phyloP scores from a whole-genome alignment of 2,113 vertebrate species.

The Mungos mungo region DNA sequence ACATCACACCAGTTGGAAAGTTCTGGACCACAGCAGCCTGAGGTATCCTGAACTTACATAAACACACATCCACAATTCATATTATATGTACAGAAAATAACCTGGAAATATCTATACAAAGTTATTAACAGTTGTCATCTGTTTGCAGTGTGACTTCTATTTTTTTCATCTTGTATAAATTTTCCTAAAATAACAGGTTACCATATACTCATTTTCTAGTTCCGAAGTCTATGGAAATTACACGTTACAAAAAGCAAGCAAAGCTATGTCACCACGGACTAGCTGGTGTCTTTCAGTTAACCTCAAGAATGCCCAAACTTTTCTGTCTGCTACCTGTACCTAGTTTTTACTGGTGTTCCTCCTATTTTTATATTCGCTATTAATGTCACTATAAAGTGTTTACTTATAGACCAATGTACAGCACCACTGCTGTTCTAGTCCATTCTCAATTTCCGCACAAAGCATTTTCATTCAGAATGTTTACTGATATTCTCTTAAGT shows the following conservation, averaged over 20 bases:
- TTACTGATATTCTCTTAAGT: neutral
- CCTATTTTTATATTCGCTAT: neutral
- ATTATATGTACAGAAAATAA: neutral
- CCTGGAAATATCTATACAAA: neutral
- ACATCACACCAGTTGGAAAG: neutral
- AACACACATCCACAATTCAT: neutral
- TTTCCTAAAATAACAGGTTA: conserved; percentile 18
- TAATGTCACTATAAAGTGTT: neutral
- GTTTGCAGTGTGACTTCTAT: neutral
- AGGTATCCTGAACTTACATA: neutral
- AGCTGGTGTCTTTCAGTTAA: neutral
- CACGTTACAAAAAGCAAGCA: neutral
- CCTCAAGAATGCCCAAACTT: neutral
- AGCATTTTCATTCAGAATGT: neutral
- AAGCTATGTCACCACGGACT: neutral
- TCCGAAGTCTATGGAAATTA: neutral
- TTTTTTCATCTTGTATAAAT: neutral
- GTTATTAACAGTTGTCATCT: neutral
- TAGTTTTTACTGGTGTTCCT: neutral
- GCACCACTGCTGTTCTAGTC: neutral
- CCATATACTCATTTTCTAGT: neutral
- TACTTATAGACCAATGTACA: neutral
- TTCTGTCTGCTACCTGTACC: neutral
- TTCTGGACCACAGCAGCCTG: neutral
- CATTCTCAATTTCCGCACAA: neutral